Conservation (phyloP, 2,888 invertebrate species). For the Argyresthia albistria region DNA sequence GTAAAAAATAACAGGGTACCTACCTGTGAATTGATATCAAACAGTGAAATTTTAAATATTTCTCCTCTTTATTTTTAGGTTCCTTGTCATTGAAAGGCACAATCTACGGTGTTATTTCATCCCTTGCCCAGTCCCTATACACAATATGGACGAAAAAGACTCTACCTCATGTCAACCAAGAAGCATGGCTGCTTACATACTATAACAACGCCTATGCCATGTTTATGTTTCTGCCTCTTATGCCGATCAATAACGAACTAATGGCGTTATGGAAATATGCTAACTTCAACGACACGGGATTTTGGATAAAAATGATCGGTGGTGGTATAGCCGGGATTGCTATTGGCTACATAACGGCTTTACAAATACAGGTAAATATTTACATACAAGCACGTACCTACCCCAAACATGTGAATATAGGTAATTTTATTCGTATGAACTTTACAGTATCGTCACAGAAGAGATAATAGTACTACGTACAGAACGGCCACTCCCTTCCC, state of each 20-base stretch:
- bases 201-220: conserved; percentile 97
- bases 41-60: no score
- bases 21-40: no score
- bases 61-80: conserved; percentile 59
- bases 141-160: conserved; percentile 96
- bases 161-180: conserved; percentile 88
- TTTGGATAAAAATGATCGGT: conserved; percentile 88
- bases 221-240: conserved; percentile 90
- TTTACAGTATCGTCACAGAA: no score
- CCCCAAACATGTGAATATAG: no score
- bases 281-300: conserved; percentile 73
- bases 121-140: conserved; percentile 91
- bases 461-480: no score
- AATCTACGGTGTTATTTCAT: conserved; percentile 92
- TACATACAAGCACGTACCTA: no score
- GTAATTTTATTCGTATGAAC: no score
- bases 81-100: conserved; percentile 92
- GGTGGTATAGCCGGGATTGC: conserved; percentile 97
- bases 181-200: conserved; percentile 94
- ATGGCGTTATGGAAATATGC: conserved; percentile 74
- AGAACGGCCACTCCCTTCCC: no score
- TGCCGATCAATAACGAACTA: conserved; percentile 87
- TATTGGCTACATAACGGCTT: conserved; percentile 95
- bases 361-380: conserved; percentile 90
- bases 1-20: no score